Percentiles rank a stretch among this genome's conserved stretches.
Conservation (phyloP, 2,888 invertebrate species). For the Nomada goodeniana region DNA sequence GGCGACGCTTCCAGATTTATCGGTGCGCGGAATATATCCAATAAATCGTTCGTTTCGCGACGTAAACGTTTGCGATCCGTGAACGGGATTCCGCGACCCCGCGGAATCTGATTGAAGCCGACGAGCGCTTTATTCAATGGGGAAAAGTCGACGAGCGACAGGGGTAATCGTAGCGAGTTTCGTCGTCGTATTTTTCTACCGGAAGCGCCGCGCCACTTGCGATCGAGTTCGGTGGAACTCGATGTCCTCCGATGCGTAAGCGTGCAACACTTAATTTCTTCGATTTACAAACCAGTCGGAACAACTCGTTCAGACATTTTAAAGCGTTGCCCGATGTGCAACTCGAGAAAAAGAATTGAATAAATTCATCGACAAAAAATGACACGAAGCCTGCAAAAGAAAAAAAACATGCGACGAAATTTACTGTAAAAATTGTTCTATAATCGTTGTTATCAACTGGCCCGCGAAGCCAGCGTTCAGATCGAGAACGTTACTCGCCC, state of each 20-base stretch:
- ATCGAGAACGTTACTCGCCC: too few relatives aligned
- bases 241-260: background rate
- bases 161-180: slow-evolving; percentile 20
- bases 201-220: slow-evolving; percentile 2
- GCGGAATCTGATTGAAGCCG: slow-evolving; percentile 37
- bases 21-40: slow-evolving; percentile 52
- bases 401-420: too few relatives aligned
- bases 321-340: too few relatives aligned
- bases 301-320: too few relatives aligned
- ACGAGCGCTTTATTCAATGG: slow-evolving; percentile 50
- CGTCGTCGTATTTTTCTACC: slow-evolving; percentile 19
- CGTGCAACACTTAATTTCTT: too few relatives aligned
- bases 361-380: too few relatives aligned
- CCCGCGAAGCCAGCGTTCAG: too few relatives aligned
- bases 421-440: too few relatives aligned
- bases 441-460: too few relatives aligned
- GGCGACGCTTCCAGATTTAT: slow-evolving; percentile 55
- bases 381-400: too few relatives aligned
- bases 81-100: slow-evolving; percentile 56
- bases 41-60: slow-evolving; percentile 58
- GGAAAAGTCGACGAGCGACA: slow-evolving; percentile 38
- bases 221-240: slow-evolving; percentile 19
- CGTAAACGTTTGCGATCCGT: slow-evolving; percentile 49
- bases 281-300: too few relatives aligned
- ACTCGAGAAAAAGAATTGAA: too few relatives aligned